Conservation (phyloP, 2,113 vertebrate species). For the Odocoileus hemionus region DNA sequence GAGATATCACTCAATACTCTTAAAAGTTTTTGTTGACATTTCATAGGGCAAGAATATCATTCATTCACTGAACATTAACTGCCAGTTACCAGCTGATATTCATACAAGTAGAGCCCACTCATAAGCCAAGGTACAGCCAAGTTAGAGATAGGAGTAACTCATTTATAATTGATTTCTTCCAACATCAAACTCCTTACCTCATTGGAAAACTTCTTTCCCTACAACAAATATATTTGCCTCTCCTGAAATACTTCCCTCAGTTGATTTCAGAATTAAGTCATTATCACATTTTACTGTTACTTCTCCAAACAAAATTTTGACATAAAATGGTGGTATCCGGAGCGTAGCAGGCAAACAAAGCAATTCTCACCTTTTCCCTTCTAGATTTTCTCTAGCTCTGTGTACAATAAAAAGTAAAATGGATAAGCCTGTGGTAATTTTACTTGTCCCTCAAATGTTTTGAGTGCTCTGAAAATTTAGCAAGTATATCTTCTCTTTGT, state of each 20-base stretch:
- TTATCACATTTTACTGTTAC: not conserved
- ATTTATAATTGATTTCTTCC: not conserved
- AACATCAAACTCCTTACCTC: not conserved
- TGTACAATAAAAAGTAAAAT: not conserved
- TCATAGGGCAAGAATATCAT: not conserved
- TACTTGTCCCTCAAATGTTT: not conserved
- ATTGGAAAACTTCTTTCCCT: not conserved
- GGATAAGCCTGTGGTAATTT: not conserved
- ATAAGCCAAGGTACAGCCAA: not conserved
- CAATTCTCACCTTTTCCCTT: not conserved
- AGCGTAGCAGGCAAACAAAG: not conserved
- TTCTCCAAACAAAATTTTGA: not conserved
- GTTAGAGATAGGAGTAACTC: not conserved
- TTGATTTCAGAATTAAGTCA: not conserved
- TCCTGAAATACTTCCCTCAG: not conserved
- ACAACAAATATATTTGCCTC: not conserved
- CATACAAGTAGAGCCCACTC: not conserved
- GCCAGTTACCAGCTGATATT: not conserved
- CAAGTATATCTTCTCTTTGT: not conserved
- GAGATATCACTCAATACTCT: not conserved
- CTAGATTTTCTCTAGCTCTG: not conserved
- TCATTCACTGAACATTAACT: not conserved
- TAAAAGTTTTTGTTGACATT: not conserved
- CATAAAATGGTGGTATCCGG: not conserved
- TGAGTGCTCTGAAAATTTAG: not conserved